phyloP scores from a whole-genome alignment of 2,888 invertebrate genomes.

The Drosophila lacicola region DNA sequence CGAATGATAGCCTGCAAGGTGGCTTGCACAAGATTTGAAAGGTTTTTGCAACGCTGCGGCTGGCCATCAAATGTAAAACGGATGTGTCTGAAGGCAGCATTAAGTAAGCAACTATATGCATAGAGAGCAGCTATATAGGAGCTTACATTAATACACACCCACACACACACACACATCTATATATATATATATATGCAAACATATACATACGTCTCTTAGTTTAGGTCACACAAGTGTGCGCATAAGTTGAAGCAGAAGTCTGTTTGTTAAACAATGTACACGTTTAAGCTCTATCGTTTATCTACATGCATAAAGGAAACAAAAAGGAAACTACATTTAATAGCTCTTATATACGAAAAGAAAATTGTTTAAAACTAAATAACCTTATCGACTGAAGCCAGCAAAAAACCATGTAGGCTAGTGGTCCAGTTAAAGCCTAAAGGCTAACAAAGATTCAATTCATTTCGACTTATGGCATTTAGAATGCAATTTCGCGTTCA shows the following conservation, averaged over 20 bases:
- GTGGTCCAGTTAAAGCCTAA: constrained; percentile 40
- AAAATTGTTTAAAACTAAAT: constrained; percentile 60
- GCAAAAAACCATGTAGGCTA: constrained; percentile 34
- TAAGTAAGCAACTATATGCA: constrained; percentile 18
- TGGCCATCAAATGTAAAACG: constrained; percentile 36
- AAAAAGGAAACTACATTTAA: constrained; percentile 33
- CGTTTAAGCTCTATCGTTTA: constrained; percentile 80
- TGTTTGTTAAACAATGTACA: constrained; percentile 80
- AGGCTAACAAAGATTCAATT: constrained; percentile 33
- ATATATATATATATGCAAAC: constrained; percentile 29
- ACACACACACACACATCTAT: background rate
- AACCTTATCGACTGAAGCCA: constrained; percentile 65
- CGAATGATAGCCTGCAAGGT: constrained; percentile 78
- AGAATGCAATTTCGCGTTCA: constrained; percentile 21
- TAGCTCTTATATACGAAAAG: constrained; percentile 48
- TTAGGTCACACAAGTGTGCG: constrained; percentile 62
- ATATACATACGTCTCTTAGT: constrained; percentile 63
- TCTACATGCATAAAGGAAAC: constrained; percentile 71
- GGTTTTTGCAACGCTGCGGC: constrained; percentile 27
- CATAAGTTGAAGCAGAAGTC: constrained; percentile 71
- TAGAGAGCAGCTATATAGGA: constrained; percentile 13
- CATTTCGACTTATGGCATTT: constrained; percentile 35
- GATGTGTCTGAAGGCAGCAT: constrained; percentile 19
- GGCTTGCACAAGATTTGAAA: constrained; percentile 80
- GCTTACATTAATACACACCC: constrained; percentile 3